These are phyloP conservation scores for Shinisaurus crocodilurus DNA, from an alignment of 2,113 vertebrate genomes.

Conservation along the genomic window DNA sequence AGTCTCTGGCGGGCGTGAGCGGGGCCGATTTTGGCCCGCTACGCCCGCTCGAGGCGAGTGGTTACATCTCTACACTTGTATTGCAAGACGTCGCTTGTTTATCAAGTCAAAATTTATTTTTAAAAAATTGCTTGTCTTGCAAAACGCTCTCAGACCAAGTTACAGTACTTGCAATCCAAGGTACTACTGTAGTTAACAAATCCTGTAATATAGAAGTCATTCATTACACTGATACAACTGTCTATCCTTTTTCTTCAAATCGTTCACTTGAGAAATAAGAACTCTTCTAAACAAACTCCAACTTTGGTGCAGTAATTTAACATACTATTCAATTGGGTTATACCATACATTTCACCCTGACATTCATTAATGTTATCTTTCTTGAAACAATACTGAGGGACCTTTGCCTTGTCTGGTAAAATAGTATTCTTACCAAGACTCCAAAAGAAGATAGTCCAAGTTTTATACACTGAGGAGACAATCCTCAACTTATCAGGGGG, in stretches of 20 bases:
- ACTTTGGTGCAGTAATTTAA: slow-evolving; percentile 39
- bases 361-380: slow-evolving; percentile 2
- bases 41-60: too few relatives aligned
- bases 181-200: slow-evolving; percentile 26
- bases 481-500: background rate
- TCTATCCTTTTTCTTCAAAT: slow-evolving; percentile 49
- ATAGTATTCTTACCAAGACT: fast-evolving
- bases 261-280: slow-evolving; percentile 30
- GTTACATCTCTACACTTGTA: too few relatives aligned
- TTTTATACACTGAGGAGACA: background rate
- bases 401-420: background rate
- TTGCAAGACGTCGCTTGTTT: too few relatives aligned
- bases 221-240: slow-evolving; percentile 32
- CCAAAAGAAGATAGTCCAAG: background rate
- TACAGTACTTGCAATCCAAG: too few relatives aligned
- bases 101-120: too few relatives aligned
- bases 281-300: background rate
- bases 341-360: background rate
- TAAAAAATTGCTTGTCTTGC: too few relatives aligned
- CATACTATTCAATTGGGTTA: slow-evolving; percentile 1
- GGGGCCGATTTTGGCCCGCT: too few relatives aligned
- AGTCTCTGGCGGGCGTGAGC: too few relatives aligned
- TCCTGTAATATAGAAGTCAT: background rate
- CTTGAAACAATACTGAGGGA: slow-evolving; percentile 47
- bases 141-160: too few relatives aligned